Evolutionary conservation across 2,888 invertebrate genomes (phyloP).

Genomic region (Vandiemenella viatica): DNA sequence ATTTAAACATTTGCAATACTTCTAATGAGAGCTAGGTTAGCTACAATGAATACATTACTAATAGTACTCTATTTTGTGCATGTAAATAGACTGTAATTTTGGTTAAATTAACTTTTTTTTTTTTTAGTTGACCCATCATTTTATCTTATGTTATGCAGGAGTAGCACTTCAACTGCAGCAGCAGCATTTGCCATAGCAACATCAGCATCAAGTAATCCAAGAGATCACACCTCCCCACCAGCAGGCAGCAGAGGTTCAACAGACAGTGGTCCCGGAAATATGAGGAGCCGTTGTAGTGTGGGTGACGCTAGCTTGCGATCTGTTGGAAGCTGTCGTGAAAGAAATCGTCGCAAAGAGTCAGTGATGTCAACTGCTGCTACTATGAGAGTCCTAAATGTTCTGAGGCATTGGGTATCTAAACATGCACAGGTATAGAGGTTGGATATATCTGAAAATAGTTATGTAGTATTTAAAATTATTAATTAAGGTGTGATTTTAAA

Average conservation of each 20-base stretch:
- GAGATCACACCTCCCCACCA: slow-evolving; percentile 39
- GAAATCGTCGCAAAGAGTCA: slow-evolving; percentile 47
- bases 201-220: slow-evolving; percentile 70
- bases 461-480: not conserved
- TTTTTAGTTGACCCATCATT: too few relatives aligned
- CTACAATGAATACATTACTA: too few relatives aligned
- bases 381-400: slow-evolving; percentile 78
- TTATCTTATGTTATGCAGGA: slow-evolving; percentile 40
- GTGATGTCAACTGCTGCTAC: slow-evolving; percentile 86
- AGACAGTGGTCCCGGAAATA: not conserved
- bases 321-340: slow-evolving; percentile 33
- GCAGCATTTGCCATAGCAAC: slow-evolving; percentile 85
- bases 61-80: too few relatives aligned
- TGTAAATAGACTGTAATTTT: too few relatives aligned
- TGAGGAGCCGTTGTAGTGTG: slow-evolving; percentile 23
- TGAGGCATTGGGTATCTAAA: slow-evolving; percentile 84
- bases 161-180: slow-evolving; percentile 73
- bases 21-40: too few relatives aligned
- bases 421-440: slow-evolving; percentile 50
- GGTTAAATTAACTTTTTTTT: too few relatives aligned
- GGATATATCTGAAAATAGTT: not conserved
- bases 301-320: slow-evolving; percentile 20
- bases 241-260: slow-evolving; percentile 8
- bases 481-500: not conserved
- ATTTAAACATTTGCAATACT: too few relatives aligned